A percentile compares a stretch with the other conserved stretches of the same genome.
Evolutionary conservation across 2,113 vertebrate species (phyloP).

Genomic region (Indicator indicator): DNA sequence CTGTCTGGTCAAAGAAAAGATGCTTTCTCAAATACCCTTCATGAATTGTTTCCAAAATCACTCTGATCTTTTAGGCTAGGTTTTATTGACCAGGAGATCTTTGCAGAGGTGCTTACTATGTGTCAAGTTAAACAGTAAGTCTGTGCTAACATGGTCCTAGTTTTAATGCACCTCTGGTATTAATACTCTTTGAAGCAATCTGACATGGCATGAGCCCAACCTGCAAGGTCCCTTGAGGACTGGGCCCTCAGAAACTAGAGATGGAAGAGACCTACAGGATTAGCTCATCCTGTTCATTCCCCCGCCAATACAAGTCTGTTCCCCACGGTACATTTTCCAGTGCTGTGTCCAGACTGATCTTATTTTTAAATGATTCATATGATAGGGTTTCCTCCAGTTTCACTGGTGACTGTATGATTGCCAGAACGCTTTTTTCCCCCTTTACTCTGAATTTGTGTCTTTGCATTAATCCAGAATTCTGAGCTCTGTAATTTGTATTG

Average conservation of each 20-base stretch:
- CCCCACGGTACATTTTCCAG: constrained; percentile 71
- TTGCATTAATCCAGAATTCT: constrained; percentile 40
- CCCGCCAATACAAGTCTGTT: constrained; percentile 59
- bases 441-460: constrained; percentile 33
- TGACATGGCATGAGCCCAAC: neutral
- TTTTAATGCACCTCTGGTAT: neutral
- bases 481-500: constrained; percentile 21
- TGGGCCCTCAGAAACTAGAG: constrained; percentile 51
- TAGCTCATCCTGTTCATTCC: constrained; percentile 64
- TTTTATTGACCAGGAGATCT: neutral
- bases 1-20: neutral
- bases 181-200: neutral
- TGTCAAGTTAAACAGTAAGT: neutral
- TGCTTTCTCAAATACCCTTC: neutral
- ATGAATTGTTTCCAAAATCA: neutral
- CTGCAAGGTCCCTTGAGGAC: constrained; percentile 26
- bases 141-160: neutral
- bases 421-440: neutral
- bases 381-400: constrained; percentile 68
- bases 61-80: neutral
- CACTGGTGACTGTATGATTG: constrained; percentile 46
- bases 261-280: constrained; percentile 66
- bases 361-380: constrained; percentile 68
- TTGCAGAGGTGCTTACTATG: neutral
- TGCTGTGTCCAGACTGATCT: constrained; percentile 61